Base-by-base conservation (phyloP, 2,113 vertebrate genomes). In the Climacteris rufus region DNA sequence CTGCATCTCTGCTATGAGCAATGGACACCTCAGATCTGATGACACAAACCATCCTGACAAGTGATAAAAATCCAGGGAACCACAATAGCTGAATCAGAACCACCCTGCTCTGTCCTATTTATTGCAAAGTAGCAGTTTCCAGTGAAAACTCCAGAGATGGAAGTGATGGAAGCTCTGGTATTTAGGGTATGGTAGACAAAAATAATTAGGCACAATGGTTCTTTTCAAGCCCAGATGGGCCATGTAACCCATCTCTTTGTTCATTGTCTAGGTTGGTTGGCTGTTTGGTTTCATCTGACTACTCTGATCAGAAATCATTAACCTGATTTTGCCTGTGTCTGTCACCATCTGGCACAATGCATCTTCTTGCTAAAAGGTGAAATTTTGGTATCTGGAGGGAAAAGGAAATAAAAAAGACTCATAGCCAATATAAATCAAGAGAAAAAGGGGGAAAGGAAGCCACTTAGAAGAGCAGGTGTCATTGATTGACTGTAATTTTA, bases 401-500 rank as follows among this genome's bases (percentile, higher is more conserved):
- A 90, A 94, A 92, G 45, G 71, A 94, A 90, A 90, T 94, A 82
- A 94, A 85, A 95, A 91, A 87, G 77, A 90, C 95, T 96, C 68
- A 28, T 66, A 49, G 88, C 40, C 19, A 22, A 45, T 74, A 80
- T 96, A 93, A 91, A 80, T 93, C 95, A 96, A 94, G 91, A 59
- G 72, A 69, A 96, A 61, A 42, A 45, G 30, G 78, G 74, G 87
- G 49, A 95, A 94, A 96, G 76, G 81, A 94, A 93, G 69, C 65
- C 50, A 59, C 70, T 93, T 95, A 94, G 93, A 87, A 68, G 47
- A 90, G 59, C 14, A 92, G 78, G 95, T 92, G 97, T 95, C 93
- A 96, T 94, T 97, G 93, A 96, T 83, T 90, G 84, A 95, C 91
- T 95, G 95, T 72, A 97, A 90, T 96, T 97, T 97, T 96, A 97